Evolutionary conservation across 2,888 invertebrate species (phyloP).

Genomic region (Tipula helvola): DNA sequence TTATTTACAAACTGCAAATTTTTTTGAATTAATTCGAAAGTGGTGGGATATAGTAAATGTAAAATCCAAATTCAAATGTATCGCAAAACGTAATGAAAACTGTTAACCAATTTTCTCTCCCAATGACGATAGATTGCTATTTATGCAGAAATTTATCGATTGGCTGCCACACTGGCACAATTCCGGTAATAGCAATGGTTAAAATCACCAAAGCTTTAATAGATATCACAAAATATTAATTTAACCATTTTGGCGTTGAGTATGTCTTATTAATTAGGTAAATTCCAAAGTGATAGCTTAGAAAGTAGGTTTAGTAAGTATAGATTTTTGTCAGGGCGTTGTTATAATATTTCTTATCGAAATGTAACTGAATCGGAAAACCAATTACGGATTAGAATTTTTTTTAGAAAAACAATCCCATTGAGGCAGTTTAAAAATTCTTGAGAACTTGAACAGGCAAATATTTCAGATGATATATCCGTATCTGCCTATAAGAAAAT

Average conservation of each 20-base stretch:
- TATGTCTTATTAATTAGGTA: background rate
- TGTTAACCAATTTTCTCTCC: background rate
- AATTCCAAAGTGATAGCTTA: too few species aligned
- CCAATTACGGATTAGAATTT: background rate
- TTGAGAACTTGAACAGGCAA: background rate
- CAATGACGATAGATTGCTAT: background rate
- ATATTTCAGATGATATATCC: background rate
- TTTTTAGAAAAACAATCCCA: background rate
- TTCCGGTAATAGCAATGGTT: background rate
- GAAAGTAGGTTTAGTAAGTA: too few species aligned
- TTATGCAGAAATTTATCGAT: background rate
- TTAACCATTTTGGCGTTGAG: background rate
- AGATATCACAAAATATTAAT: background rate
- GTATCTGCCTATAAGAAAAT: background rate
- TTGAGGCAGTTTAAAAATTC: background rate
- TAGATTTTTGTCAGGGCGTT: too few species aligned
- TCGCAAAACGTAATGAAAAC: too few species aligned
- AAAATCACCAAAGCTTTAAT: background rate
- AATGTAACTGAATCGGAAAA: background rate
- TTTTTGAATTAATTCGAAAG: background rate
- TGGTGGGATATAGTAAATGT: background rate
- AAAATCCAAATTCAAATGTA: too few species aligned
- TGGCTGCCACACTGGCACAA: background rate
- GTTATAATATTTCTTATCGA: background rate
- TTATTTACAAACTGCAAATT: background rate